Evolutionary conservation across 2,113 vertebrate genomes (phyloP).

Genomic region (Sinocyclocheilus anophthalmus): DNA sequence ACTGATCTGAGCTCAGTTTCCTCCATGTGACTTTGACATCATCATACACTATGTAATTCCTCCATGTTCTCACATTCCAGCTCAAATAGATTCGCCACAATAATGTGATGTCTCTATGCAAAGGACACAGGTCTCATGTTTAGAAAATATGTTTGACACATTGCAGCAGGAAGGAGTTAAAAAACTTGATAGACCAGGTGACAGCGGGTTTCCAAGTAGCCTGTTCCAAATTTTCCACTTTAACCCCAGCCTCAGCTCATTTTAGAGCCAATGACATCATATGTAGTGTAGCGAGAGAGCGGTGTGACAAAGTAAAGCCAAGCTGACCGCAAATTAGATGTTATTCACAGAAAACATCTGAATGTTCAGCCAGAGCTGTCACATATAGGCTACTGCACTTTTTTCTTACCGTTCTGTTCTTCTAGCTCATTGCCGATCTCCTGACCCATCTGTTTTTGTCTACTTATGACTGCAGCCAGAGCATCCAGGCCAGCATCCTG

Average conservation of each 20-base stretch:
- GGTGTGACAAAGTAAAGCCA: conserved; percentile 11
- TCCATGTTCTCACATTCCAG: not conserved
- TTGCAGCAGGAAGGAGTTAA: not conserved
- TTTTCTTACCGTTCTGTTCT: conserved; percentile 90
- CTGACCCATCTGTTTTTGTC: conserved; percentile 96
- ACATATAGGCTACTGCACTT: conserved; percentile 6
- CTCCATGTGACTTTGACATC: not conserved
- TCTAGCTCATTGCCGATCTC: conserved; percentile 96
- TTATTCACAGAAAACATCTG: conserved; percentile 8
- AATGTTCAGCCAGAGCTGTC: conserved; percentile 27
- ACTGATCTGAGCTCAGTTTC: conserved; percentile 1
- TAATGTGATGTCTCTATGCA: not conserved
- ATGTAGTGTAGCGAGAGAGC: conserved; percentile 3
- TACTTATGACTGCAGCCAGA: conserved; percentile 87
- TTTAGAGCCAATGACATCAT: conserved; percentile 15
- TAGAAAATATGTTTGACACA: not conserved
- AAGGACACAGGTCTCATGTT: not conserved
- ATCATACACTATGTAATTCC: not conserved
- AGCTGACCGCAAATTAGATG: conserved; percentile 1
- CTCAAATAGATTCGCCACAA: not conserved
- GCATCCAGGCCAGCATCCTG: conserved; percentile 95
- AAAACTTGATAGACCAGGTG: conserved; percentile 2
- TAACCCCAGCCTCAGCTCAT: not conserved
- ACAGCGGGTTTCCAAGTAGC: not conserved
- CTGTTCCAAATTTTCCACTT: not conserved